Evolutionary conservation across 1,140 invertebrate genomes (phyloP).

Genomic region (Alviniconcha marisindica): DNA sequence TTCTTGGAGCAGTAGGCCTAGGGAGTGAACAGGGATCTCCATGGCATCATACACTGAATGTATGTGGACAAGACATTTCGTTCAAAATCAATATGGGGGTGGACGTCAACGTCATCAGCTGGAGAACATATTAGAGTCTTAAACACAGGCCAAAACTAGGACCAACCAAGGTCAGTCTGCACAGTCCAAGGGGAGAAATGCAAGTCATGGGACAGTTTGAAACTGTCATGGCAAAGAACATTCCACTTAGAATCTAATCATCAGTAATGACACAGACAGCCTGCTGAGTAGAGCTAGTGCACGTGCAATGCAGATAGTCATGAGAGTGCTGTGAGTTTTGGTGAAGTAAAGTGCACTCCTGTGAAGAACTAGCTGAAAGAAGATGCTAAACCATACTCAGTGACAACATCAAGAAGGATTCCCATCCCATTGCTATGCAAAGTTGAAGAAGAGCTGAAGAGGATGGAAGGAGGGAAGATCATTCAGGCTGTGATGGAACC

Average conservation of each 20-base stretch:
- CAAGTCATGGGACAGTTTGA: too few species aligned
- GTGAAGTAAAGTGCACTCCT: not conserved
- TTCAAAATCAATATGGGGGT: too few species aligned
- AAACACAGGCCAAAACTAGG: too few species aligned
- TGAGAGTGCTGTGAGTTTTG: not conserved
- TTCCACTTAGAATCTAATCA: not conserved
- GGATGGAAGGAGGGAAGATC: constrained; percentile 33
- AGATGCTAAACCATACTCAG: constrained; percentile 24
- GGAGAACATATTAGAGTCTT: too few species aligned
- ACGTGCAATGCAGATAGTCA: not conserved
- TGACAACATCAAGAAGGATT: constrained; percentile 35
- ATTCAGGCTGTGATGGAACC: constrained; percentile 42
- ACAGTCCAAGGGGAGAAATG: too few species aligned
- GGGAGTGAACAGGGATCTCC: too few species aligned
- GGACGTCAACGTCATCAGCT: too few species aligned
- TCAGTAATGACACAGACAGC: not conserved
- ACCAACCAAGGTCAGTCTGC: too few species aligned
- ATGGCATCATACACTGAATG: too few species aligned
- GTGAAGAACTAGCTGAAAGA: not conserved
- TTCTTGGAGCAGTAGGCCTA: too few species aligned
- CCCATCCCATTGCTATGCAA: constrained; percentile 37
- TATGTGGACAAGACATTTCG: too few species aligned
- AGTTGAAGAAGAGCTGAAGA: constrained; percentile 41
- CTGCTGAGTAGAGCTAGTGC: not conserved
- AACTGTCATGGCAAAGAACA: not conserved